phyloP scores from a whole-genome alignment of 2,888 invertebrate genomes.

The Agrotis clavis region DNA sequence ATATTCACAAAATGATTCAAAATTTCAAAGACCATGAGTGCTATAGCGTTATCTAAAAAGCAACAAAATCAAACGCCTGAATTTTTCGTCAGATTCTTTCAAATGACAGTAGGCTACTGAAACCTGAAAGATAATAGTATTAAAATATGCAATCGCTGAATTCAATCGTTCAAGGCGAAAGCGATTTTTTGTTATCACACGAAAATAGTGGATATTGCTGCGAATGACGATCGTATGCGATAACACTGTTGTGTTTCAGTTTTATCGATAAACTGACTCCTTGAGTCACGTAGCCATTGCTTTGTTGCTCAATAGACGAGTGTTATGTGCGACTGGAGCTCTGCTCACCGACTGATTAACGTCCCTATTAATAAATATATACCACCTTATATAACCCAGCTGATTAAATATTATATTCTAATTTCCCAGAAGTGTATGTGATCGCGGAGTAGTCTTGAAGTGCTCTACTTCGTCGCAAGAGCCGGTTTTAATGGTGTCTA shows the following conservation, averaged over 20 bases:
- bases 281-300: constrained; percentile 89
- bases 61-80: not conserved
- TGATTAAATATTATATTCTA: constrained; percentile 59
- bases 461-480: constrained; percentile 59
- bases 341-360: constrained; percentile 56
- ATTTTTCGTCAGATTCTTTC: constrained; percentile 4
- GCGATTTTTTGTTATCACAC: constrained; percentile 77
- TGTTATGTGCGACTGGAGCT: constrained; percentile 66
- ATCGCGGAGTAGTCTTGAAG: constrained; percentile 52
- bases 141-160: constrained; percentile 43
- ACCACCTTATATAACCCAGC: constrained; percentile 57
- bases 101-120: constrained; percentile 2
- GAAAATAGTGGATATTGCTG: constrained; percentile 79
- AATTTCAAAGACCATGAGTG: constrained; percentile 5
- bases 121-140: constrained; percentile 23
- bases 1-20: constrained; percentile 28
- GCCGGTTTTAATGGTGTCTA: constrained; percentile 68
- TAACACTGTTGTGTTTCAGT: constrained; percentile 84
- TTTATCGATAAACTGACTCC: constrained; percentile 81
- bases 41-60: constrained; percentile 28
- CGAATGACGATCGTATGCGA: constrained; percentile 81
- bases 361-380: constrained; percentile 65
- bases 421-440: constrained; percentile 57
- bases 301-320: constrained; percentile 78
- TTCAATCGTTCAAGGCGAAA: constrained; percentile 82